Percentiles rank a stretch among this genome's conserved stretches.
Evolutionary conservation across 2,797 vertebrate genomes (phyloP).

Genomic region (Enteromius treurensis): DNA sequence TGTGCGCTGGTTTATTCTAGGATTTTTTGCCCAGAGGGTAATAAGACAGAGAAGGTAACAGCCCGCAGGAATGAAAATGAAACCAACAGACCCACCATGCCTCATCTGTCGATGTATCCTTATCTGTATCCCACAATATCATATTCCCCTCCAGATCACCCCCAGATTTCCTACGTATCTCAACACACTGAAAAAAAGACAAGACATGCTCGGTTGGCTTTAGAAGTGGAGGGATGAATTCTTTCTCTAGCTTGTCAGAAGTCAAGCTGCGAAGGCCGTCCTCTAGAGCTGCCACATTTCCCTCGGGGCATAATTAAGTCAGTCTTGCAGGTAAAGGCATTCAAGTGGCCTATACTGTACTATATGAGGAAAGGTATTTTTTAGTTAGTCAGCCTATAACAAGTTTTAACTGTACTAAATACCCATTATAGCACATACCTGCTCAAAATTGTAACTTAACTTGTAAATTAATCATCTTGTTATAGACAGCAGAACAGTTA

Average conservation of each 20-base stretch:
- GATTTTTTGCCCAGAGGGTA: constrained; percentile 38
- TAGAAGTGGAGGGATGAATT: constrained; percentile 32
- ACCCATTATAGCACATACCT: not conserved
- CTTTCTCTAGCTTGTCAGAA: constrained; percentile 34
- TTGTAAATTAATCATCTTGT: not conserved
- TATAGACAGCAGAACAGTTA: not conserved
- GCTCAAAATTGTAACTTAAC: not conserved
- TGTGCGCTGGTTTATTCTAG: constrained; percentile 35
- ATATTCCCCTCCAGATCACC: constrained; percentile 37
- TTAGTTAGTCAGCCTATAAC: not conserved
- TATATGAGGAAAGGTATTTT: constrained; percentile 29
- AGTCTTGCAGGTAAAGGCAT: constrained; percentile 55
- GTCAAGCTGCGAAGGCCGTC: constrained; percentile 41
- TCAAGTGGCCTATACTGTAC: constrained; percentile 32
- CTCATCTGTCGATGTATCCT: constrained; percentile 31
- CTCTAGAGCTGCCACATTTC: constrained; percentile 42
- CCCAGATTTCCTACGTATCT: constrained; percentile 38
- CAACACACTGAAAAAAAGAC: constrained; percentile 29
- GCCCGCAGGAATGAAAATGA: constrained; percentile 38
- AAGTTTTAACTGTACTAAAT: not conserved
- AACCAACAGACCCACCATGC: constrained; percentile 18
- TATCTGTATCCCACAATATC: constrained; percentile 15
- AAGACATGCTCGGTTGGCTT: constrained; percentile 44
- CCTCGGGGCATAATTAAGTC: constrained; percentile 57
- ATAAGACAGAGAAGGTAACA: constrained; percentile 37